Evolutionary conservation across 2,888 invertebrate genomes (phyloP), one percentile per base, ranked within the genome.

Genomic region (Nowickia ferox): DNA sequence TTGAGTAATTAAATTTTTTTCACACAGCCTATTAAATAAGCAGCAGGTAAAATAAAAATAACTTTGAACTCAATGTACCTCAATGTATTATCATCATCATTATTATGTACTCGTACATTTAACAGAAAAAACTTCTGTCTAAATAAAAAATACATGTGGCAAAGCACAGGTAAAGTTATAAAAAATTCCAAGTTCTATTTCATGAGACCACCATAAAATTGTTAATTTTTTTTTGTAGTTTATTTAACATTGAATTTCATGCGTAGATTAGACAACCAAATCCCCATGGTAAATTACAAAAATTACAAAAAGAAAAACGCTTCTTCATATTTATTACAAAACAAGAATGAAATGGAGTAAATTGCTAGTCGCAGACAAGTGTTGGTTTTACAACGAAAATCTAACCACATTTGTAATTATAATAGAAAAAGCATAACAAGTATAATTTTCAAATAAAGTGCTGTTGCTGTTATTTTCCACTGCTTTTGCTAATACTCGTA

Each of bases 331-430:
- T 5, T 30, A 15, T 17, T 57, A 6, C 19, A 19, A 10, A 44
- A 44, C 15, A 30, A 61, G 40, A 22, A 17, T 10, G 6, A 19
- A 66, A 9, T 46, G n/a, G 15, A 40, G n/a, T 57, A 15, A 38
- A 40, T 55, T 51, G 46, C 17, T 15, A 30, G 30, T 30, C 30
- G 6, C 1, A 46, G 48, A n/a, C 22, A 66, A 69, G 57, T 51
- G 59, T 51, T 61, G 42, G 30, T 11, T 19, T 22, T 30, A 55
- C 55, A 66, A 66, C 5, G 44, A 15, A 59, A 44, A 42, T 61
- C 30, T 61, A 61, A 68, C 38, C 75, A 44, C 68, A 61, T 46
- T n/a, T 68, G 44, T 61, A 53, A 75, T 75, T 81, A 75, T 61
- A 51, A 44, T 40, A 48, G 66, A 55, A 69, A 81, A 22, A 66